Percentiles rank a stretch among this genome's conserved stretches.
These are phyloP conservation scores for Sparus aurata DNA, from an alignment of 2,797 vertebrate species.

Conservation along the genomic window DNA sequence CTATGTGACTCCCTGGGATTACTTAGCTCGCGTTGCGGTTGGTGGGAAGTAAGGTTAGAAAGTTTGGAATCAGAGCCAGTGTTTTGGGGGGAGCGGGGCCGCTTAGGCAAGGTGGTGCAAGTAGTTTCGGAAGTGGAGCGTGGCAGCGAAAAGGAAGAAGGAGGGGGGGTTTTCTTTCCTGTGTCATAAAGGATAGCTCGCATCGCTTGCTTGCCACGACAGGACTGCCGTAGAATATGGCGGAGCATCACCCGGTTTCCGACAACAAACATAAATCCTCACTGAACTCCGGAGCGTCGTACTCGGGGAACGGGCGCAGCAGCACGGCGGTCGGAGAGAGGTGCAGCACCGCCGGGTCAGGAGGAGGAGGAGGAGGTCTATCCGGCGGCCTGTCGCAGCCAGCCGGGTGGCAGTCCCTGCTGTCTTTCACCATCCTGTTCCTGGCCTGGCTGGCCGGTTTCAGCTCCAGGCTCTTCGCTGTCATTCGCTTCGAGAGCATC, in stretches of 20 bases:
- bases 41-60: slow-evolving; percentile 39
- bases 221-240: slow-evolving; percentile 92
- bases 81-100: slow-evolving; percentile 35
- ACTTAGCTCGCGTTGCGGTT: slow-evolving; percentile 29
- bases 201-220: slow-evolving; percentile 65
- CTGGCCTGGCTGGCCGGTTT: slow-evolving; percentile 98
- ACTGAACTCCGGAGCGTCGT: slow-evolving; percentile 86
- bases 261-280: slow-evolving; percentile 92
- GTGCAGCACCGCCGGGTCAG: slow-evolving; percentile 60
- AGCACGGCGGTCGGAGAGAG: slow-evolving; percentile 79
- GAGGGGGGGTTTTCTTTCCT: slow-evolving; percentile 43
- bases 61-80: slow-evolving; percentile 32
- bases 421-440: slow-evolving; percentile 96
- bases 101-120: slow-evolving; percentile 42
- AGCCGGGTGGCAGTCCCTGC: slow-evolving; percentile 97
- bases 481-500: slow-evolving; percentile 99
- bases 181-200: slow-evolving; percentile 66
- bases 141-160: slow-evolving; percentile 61
- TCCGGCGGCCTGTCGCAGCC: slow-evolving; percentile 95
- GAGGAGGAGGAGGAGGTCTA: slow-evolving; percentile 79
- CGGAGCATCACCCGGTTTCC: slow-evolving; percentile 90
- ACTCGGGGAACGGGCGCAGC: slow-evolving; percentile 84
- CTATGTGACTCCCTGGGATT: slow-evolving; percentile 59
- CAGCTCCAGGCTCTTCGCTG: slow-evolving; percentile 96
- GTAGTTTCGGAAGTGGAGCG: slow-evolving; percentile 70